Evolutionary conservation across 2,113 vertebrate genomes (phyloP).

Genomic region (Caloenas nicobarica): DNA sequence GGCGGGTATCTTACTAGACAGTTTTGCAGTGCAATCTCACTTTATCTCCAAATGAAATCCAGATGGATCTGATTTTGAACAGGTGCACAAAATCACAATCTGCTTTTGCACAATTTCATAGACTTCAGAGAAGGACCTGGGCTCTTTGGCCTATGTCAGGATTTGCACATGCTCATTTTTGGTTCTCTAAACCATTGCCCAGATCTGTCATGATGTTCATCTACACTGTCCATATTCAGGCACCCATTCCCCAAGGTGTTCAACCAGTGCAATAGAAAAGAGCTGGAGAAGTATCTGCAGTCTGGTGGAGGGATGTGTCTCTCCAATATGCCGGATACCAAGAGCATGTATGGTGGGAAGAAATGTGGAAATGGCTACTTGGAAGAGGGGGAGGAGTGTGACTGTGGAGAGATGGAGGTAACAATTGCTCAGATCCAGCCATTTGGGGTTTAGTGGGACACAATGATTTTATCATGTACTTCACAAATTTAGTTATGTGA

Average conservation of each 20-base stretch:
- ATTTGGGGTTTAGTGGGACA: not conserved
- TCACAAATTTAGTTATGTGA: not conserved
- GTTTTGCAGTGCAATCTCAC: not conserved
- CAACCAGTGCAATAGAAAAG: constrained; percentile 87
- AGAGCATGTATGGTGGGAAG: constrained; percentile 86
- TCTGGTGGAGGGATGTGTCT: constrained; percentile 97
- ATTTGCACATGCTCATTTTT: not conserved
- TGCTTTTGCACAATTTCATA: not conserved
- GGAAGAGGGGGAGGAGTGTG: constrained; percentile 96
- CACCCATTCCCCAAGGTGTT: constrained; percentile 93
- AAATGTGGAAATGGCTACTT: constrained; percentile 96
- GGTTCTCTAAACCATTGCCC: not conserved
- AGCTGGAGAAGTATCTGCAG: constrained; percentile 87
- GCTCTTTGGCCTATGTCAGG: not conserved
- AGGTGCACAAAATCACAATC: not conserved
- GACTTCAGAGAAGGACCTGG: not conserved
- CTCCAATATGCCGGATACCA: constrained; percentile 92
- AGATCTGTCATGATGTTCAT: not conserved
- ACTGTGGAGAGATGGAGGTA: constrained; percentile 95
- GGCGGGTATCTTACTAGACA: not conserved
- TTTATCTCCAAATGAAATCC: not conserved
- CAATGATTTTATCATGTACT: not conserved
- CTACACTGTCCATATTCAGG: constrained; percentile 60
- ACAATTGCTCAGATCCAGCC: not conserved
- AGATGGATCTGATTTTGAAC: not conserved